Percentiles rank a stretch among this genome's conserved stretches.
Conservation (phyloP, 2,888 invertebrate genomes). For the Luffia ferchaultella region DNA sequence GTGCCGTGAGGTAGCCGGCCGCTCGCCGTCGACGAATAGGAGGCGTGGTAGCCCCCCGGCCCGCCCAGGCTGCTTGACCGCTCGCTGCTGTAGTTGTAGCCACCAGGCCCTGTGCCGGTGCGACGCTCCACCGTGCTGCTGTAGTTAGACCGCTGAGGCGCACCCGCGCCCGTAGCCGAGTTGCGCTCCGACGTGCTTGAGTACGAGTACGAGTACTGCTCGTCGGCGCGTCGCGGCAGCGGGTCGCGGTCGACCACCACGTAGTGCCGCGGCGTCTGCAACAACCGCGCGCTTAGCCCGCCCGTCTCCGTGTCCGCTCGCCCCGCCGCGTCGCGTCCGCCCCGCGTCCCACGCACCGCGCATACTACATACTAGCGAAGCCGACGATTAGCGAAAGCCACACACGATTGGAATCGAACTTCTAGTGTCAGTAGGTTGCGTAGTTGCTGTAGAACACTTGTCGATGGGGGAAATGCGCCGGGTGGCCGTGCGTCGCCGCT, state of each 20-base stretch:
- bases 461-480: constrained; percentile 54
- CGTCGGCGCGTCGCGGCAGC: constrained; percentile 73
- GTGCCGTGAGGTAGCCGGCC: constrained; percentile 86
- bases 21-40: constrained; percentile 80
- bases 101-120: constrained; percentile 75
- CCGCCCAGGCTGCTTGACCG: constrained; percentile 76
- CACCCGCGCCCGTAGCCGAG: constrained; percentile 36
- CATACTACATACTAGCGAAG: constrained; percentile 35
- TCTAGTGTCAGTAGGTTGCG: constrained; percentile 43
- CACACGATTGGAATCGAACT: constrained; percentile 4
- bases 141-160: constrained; percentile 73
- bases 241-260: constrained; percentile 84
- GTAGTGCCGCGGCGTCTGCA: constrained; percentile 89
- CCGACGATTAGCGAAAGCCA: constrained; percentile 13
- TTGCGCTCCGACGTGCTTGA: constrained; percentile 68
- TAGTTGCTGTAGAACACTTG: constrained; percentile 63
- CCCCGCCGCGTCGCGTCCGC: constrained; percentile 18
- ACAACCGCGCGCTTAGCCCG: constrained; percentile 55
- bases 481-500: constrained; percentile 68
- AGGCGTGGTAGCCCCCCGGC: constrained; percentile 86
- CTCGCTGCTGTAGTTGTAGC: constrained; percentile 80
- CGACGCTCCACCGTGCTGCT: constrained; percentile 74
- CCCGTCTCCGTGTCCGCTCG: constrained; percentile 19
- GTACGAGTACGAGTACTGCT: constrained; percentile 89
- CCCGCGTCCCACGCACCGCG: constrained; percentile 1